Conservation (phyloP, 2,797 vertebrate genomes). For the Danio choprae region DNA sequence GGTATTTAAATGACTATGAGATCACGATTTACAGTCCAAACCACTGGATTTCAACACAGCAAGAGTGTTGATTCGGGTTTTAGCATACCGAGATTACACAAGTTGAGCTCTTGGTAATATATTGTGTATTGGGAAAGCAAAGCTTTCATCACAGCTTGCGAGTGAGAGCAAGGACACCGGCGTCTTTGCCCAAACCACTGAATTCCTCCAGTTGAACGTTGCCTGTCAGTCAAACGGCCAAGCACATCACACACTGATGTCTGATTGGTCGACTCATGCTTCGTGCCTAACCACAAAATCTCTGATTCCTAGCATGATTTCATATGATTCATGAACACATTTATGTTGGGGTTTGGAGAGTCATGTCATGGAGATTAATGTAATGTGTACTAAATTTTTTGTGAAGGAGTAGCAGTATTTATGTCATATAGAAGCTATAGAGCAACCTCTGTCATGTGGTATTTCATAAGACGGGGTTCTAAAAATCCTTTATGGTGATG, state of each 20-base stretch:
- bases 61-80: slow-evolving; percentile 43
- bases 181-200: slow-evolving; percentile 53
- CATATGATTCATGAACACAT: slow-evolving; percentile 37
- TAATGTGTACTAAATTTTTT: slow-evolving; percentile 1
- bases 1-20: slow-evolving; percentile 24
- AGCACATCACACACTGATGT: slow-evolving; percentile 42
- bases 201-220: slow-evolving; percentile 53
- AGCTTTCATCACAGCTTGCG: slow-evolving; percentile 46
- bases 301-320: slow-evolving; percentile 36
- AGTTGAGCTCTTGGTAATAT: slow-evolving; percentile 42
- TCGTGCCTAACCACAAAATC: slow-evolving; percentile 39
- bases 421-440: background rate
- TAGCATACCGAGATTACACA: slow-evolving; percentile 45
- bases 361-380: slow-evolving; percentile 13
- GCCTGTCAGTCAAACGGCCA: slow-evolving; percentile 47
- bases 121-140: slow-evolving; percentile 37
- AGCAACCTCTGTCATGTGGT: background rate
- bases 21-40: slow-evolving; percentile 43
- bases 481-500: background rate
- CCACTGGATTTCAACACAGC: slow-evolving; percentile 37
- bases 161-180: slow-evolving; percentile 35
- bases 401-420: background rate
- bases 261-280: slow-evolving; percentile 43
- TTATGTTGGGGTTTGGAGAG: slow-evolving; percentile 28
- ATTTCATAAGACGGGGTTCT: background rate